A percentile compares a stretch with the other conserved stretches of the same genome.
Conservation (phyloP, 1,140 invertebrate genomes). For the Drosophila quadrilineata region DNA sequence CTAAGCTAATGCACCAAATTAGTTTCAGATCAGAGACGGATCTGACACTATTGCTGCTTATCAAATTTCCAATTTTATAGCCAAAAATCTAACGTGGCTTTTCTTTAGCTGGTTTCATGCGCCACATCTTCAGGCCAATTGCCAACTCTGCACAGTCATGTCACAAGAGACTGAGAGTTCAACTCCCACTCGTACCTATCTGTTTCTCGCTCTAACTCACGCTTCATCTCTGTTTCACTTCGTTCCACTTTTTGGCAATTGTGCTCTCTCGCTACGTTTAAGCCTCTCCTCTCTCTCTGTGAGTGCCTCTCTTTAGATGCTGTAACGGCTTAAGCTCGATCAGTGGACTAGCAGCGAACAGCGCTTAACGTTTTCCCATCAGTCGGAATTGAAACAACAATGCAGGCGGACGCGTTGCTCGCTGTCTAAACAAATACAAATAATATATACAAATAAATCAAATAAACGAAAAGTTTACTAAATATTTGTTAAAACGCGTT, state of each 20-base stretch:
- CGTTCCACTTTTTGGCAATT: slow-evolving; percentile 38
- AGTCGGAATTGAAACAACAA: slow-evolving; percentile 71
- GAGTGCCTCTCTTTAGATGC: slow-evolving; percentile 28
- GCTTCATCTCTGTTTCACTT: not conserved
- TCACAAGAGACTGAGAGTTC: slow-evolving; percentile 6
- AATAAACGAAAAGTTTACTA: too few relatives aligned
- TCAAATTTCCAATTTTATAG: too few relatives aligned
- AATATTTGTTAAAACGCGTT: slow-evolving; percentile 44
- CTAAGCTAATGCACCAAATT: too few relatives aligned
- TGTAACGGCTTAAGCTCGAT: slow-evolving; percentile 44
- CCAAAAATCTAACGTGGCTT: too few relatives aligned
- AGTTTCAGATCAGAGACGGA: too few relatives aligned
- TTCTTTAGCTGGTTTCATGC: not conserved
- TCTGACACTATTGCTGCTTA: too few relatives aligned
- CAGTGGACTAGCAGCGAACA: slow-evolving; percentile 31
- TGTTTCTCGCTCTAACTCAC: not conserved
- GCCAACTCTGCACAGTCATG: not conserved
- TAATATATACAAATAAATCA: too few relatives aligned
- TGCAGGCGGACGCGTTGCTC: slow-evolving; percentile 70
- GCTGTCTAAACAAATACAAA: slow-evolving; percentile 43
- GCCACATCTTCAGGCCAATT: not conserved
- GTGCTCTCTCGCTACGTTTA: slow-evolving; percentile 2
- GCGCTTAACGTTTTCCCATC: slow-evolving; percentile 54
- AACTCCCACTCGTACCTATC: slow-evolving; percentile 40
- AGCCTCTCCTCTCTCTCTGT: not conserved